Conservation (phyloP, 2,113 vertebrate genomes). For the Dunckerocampus dactyliophorus region DNA sequence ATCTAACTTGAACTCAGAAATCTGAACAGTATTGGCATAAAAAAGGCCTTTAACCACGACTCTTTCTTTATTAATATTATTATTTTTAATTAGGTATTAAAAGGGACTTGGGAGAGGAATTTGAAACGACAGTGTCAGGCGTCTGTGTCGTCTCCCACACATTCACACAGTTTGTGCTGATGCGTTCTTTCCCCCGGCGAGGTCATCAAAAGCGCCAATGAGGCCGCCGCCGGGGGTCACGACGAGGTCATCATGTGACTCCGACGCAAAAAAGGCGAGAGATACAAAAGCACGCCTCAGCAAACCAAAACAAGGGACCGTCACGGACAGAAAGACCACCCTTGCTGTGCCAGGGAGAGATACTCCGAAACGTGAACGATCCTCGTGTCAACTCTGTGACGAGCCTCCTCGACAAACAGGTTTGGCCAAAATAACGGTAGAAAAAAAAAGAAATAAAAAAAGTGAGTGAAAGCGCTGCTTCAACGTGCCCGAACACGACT, state of each 20-base stretch:
- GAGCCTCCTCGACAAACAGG: too few species aligned
- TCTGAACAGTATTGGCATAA: too few species aligned
- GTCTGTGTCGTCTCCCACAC: slow-evolving; percentile 19
- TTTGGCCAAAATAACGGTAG: too few species aligned
- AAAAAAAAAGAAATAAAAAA: too few species aligned
- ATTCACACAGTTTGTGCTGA: slow-evolving; percentile 6
- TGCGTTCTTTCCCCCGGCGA: slow-evolving; percentile 18
- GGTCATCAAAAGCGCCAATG: slow-evolving; percentile 30
- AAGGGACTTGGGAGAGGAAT: neutral
- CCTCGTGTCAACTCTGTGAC: too few species aligned
- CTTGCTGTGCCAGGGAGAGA: too few species aligned
- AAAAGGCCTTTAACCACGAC: too few species aligned
- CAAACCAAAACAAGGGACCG: slow-evolving; percentile 22
- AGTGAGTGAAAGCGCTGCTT: too few species aligned
- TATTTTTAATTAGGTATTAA: too few species aligned
- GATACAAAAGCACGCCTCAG: slow-evolving; percentile 33
- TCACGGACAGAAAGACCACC: slow-evolving; percentile 1
- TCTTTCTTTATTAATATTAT: too few species aligned
- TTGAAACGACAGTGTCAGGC: slow-evolving; percentile 26
- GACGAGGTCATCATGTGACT: slow-evolving; percentile 52
- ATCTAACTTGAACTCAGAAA: too few species aligned
- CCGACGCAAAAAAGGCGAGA: slow-evolving; percentile 9
- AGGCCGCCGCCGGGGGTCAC: slow-evolving; percentile 39
- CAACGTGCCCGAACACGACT: slow-evolving; percentile 6
- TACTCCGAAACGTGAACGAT: too few species aligned